Percentiles rank a stretch among this genome's conserved stretches.
phyloP scores from a whole-genome alignment of 2,797 vertebrate genomes.

The Ptychadena robeensis region DNA sequence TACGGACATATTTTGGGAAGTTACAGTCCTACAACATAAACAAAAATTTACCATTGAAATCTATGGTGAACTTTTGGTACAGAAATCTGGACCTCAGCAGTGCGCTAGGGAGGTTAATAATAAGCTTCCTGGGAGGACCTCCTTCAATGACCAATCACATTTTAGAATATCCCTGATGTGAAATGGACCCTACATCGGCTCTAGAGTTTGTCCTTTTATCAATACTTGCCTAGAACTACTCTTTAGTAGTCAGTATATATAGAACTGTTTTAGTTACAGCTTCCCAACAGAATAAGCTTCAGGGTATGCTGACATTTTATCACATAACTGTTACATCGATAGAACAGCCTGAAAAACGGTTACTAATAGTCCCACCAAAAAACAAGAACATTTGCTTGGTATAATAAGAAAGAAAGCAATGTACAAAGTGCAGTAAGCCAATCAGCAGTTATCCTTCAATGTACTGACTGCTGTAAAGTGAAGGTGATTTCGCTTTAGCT shows the following conservation, averaged over 20 bases:
- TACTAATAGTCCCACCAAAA: neutral
- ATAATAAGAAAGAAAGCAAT: neutral
- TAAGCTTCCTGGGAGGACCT: too few species aligned
- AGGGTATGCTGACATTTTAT: neutral
- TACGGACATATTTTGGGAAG: too few species aligned
- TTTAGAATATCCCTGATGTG: too few species aligned
- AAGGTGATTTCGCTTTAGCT: neutral
- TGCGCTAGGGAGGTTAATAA: too few species aligned
- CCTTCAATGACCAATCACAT: too few species aligned
- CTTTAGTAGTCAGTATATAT: neutral
- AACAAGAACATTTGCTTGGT: neutral
- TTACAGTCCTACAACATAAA: too few species aligned
- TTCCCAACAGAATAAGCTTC: neutral
- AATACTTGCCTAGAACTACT: neutral
- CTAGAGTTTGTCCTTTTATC: too few species aligned
- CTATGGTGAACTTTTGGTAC: too few species aligned
- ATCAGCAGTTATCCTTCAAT: neutral
- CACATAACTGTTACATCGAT: neutral
- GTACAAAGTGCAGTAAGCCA: neutral
- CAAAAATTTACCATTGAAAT: too few species aligned
- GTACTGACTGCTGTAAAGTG: neutral
- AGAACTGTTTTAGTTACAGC: neutral
- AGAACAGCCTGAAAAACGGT: neutral
- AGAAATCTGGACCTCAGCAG: too few species aligned
- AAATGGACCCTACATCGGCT: too few species aligned